phyloP scores from a whole-genome alignment of 2,113 vertebrate species.

The Campylomormyrus numenius region DNA sequence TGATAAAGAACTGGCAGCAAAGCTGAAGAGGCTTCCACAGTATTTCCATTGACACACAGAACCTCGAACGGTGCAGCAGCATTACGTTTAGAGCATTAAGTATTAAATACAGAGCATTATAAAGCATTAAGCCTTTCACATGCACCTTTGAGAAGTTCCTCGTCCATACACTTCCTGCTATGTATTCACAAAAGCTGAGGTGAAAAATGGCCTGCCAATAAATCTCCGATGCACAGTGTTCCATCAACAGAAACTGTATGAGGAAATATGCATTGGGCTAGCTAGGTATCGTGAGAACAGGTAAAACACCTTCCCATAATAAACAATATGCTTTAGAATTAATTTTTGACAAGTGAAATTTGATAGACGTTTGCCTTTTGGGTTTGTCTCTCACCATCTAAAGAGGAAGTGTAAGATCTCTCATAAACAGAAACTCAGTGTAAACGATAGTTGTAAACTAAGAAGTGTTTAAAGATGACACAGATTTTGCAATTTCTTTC shows the following conservation, averaged over 20 bases:
- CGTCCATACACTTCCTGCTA: not conserved
- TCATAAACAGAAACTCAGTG: not conserved
- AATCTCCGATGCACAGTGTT: not conserved
- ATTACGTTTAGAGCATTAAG: not conserved
- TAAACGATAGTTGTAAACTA: not conserved
- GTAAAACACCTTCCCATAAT: not conserved
- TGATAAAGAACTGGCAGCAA: not conserved
- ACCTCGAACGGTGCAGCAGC: not conserved
- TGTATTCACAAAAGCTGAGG: not conserved
- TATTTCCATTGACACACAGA: not conserved
- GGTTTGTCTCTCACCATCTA: not conserved
- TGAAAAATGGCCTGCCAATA: not conserved
- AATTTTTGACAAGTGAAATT: not conserved
- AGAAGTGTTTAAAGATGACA: not conserved
- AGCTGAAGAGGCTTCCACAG: not conserved
- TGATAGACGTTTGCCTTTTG: not conserved
- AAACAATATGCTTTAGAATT: not conserved
- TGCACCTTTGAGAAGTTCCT: not conserved
- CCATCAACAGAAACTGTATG: not conserved
- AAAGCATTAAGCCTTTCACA: not conserved
- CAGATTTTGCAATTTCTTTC: not conserved
- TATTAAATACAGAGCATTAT: not conserved
- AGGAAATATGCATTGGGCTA: not conserved
- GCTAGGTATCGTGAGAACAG: not conserved
- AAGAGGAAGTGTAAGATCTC: not conserved